A percentile compares a stretch with the other conserved stretches of the same genome.
These are phyloP conservation scores for Notiomystis cincta DNA, from an alignment of 2,113 vertebrate species.

Conservation along the genomic window DNA sequence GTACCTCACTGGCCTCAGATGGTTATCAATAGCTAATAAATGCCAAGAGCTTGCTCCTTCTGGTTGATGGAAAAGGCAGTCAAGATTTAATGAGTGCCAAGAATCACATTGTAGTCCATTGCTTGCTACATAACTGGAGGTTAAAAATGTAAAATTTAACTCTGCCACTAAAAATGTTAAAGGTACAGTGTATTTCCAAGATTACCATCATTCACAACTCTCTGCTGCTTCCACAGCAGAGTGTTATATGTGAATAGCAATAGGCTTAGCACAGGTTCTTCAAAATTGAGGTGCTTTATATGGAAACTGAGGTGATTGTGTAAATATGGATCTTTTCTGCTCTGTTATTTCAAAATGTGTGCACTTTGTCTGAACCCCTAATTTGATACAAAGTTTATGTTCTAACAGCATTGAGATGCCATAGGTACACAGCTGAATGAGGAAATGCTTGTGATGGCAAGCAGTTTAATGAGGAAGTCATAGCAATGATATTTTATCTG, in stretches of 20 bases:
- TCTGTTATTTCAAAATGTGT: background rate
- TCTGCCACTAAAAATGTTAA: background rate
- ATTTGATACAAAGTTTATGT: background rate
- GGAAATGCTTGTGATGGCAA: background rate
- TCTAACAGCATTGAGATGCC: background rate
- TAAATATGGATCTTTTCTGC: background rate
- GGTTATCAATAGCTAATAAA: slow-evolving; percentile 39
- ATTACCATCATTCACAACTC: background rate
- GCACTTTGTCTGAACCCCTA: background rate
- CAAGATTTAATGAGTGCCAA: slow-evolving; percentile 42
- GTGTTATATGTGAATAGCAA: background rate
- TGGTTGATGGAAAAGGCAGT: slow-evolving; percentile 39
- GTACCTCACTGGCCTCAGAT: background rate
- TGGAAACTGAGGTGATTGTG: background rate
- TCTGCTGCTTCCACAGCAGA: background rate
- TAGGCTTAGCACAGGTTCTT: background rate
- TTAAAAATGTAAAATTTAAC: slow-evolving; percentile 52
- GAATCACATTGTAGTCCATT: slow-evolving; percentile 3
- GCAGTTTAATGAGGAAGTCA: background rate
- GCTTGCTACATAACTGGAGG: background rate
- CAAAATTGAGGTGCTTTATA: background rate
- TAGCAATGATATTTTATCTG: background rate
- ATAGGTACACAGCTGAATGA: background rate
- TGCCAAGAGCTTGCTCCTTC: background rate
- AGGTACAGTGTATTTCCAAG: background rate